Evolutionary conservation across 2,113 vertebrate genomes (phyloP).

Genomic region (Campylorhamphus procurvoides): DNA sequence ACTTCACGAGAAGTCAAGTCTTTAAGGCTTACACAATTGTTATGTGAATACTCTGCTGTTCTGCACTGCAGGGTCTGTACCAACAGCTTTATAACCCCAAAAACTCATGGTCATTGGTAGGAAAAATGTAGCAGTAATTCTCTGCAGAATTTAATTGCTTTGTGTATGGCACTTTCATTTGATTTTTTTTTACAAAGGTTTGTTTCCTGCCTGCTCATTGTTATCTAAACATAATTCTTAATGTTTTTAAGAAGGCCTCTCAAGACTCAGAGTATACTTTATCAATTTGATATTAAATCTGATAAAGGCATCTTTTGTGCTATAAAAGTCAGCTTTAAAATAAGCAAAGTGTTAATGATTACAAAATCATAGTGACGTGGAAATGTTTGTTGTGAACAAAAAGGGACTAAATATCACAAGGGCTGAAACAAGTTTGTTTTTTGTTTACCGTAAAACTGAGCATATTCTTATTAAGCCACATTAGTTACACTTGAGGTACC

Average conservation of each 20-base stretch:
- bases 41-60: neutral
- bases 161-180: neutral
- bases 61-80: neutral
- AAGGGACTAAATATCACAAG: neutral
- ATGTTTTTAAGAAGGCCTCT: neutral
- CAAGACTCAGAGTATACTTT: neutral
- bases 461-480: constrained; percentile 41
- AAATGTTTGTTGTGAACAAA: neutral
- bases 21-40: neutral
- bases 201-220: neutral
- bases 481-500: constrained; percentile 53
- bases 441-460: constrained; percentile 38
- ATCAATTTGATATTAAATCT: neutral
- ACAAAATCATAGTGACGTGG: neutral
- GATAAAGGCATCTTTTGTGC: neutral
- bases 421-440: neutral
- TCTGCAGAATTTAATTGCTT: neutral
- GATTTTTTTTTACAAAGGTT: neutral
- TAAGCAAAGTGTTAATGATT: neutral
- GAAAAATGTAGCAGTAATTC: neutral
- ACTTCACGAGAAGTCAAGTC: neutral
- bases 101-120: neutral
- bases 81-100: neutral
- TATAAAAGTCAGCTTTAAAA: neutral
- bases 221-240: neutral